Evolutionary conservation across 2,797 vertebrate genomes (phyloP), one percentile per base, ranked within the genome.

Genomic region (Tenualosa ilisha): DNA sequence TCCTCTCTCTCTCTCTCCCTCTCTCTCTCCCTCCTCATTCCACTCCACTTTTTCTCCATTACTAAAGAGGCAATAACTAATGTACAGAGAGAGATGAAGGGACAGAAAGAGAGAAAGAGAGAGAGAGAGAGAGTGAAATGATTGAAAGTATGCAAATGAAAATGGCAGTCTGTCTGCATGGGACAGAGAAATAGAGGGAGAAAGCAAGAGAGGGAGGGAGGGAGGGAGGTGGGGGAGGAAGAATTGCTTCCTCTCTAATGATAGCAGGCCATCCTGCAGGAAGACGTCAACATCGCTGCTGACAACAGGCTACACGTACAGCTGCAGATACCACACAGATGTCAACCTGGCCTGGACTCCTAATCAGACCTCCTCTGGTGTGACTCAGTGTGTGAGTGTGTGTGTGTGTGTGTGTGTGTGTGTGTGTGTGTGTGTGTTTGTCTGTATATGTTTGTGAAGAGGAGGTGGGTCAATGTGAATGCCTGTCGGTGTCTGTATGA

Each of bases 241-340:
- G 46, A n/a, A 37, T 56, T 26, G 81, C 56, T 86, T 84, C 54
- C 75, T 43, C 72, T 79, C 46, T 84, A 43, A 84, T 83, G 37
- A 82, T 85, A 83, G 65, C 65, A 50, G 40, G 17, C 15, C 81
- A 63, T 51, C 24, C 65, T 82, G 65, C 61, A 65, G 61, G 61
- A 72, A 87, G 85, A 46, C 68, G 79, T 86, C 49, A 86, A 81
- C 54, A 83, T 9, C 61, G 68, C 31, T 81, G 82, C n/a, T 83
- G 61, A 85, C 84, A 87, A 88, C 84, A 49, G 59, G 53, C 61
- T 31, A 54, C 87, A 84, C 81, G 84, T 53, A 87, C 82, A 81
- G 54, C 49, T 72, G 40, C 84, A 84, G 88, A 88, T 84, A 72
- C 84, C 79, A 59, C 82, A 84, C 83, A 88, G 84, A 89, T 87